These are phyloP conservation scores for Leptopilina boulardi DNA, from an alignment of 1,140 invertebrate genomes.

Conservation along the genomic window DNA sequence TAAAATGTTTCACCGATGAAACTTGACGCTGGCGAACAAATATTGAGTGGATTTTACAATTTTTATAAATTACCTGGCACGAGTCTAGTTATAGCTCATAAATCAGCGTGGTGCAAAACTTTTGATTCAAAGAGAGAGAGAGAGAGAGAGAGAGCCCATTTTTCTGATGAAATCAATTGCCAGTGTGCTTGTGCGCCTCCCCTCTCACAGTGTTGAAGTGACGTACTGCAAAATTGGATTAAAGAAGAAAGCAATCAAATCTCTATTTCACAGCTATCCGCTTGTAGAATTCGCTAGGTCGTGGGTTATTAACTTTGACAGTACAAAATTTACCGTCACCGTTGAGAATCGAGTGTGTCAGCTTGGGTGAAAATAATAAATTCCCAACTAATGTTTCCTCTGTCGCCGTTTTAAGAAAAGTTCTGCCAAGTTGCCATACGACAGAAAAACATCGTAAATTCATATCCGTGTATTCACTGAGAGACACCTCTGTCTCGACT, in stretches of 20 bases:
- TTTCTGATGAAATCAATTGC: constrained; percentile 33
- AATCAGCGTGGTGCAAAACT: constrained; percentile 12
- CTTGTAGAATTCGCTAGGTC: constrained; percentile 36
- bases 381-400: constrained; percentile 66
- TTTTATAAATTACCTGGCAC: background rate
- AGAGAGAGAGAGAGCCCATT: no score
- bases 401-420: constrained; percentile 67
- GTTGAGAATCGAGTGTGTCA: constrained; percentile 55
- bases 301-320: constrained; percentile 63
- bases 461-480: constrained; percentile 66
- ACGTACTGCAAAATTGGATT: constrained; percentile 27
- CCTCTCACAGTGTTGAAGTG: constrained; percentile 8
- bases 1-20: background rate
- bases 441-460: constrained; percentile 75
- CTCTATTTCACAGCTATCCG: constrained; percentile 38
- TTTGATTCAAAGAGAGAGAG: constrained; percentile 30
- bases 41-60: background rate
- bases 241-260: constrained; percentile 34
- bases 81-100: constrained; percentile 6
- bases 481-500: constrained; percentile 44
- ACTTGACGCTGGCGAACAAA: background rate
- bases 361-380: constrained; percentile 67
- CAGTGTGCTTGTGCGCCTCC: background rate
- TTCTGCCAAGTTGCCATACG: constrained; percentile 68
- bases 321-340: constrained; percentile 59